Evolutionary conservation across 2,888 invertebrate genomes (phyloP).

Genomic region (Drosophila pegasa): DNA sequence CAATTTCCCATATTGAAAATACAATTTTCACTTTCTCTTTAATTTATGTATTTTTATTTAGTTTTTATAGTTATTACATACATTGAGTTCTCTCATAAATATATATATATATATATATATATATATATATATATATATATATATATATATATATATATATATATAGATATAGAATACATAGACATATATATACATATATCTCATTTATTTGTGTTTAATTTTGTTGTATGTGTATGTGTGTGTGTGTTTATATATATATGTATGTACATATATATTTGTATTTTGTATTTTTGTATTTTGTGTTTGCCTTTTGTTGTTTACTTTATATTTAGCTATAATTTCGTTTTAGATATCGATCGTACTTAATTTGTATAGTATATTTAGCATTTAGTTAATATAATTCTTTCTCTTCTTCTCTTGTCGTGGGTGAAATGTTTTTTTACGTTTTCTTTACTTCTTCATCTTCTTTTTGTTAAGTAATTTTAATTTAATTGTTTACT

Average conservation of each 20-base stretch:
- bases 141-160: not conserved
- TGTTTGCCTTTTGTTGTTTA: conserved; percentile 1
- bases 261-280: conserved; percentile 23
- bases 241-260: conserved; percentile 10
- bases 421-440: conserved; percentile 79
- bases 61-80: conserved; percentile 81
- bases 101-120: conserved; percentile 32
- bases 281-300: conserved; percentile 44
- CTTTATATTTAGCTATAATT: conserved; percentile 65
- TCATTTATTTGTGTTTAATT: conserved; percentile 41
- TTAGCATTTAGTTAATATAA: conserved; percentile 72
- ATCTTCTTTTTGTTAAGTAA: conserved; percentile 39
- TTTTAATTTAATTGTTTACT: conserved; percentile 73
- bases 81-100: conserved; percentile 80
- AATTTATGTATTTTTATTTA: conserved; percentile 77
- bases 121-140: not conserved
- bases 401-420: conserved; percentile 39
- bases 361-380: conserved; percentile 70
- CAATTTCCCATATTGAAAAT: not conserved
- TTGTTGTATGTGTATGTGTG: conserved; percentile 15
- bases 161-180: not conserved
- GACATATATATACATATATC: conserved; percentile 1
- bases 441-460: conserved; percentile 46
- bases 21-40: conserved; percentile 14
- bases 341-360: conserved; percentile 77